A percentile compares a stretch with the other conserved stretches of the same genome.
These are phyloP conservation scores for Aphaenogaster rudis DNA, from an alignment of 1,140 invertebrate species.

Conservation along the genomic window DNA sequence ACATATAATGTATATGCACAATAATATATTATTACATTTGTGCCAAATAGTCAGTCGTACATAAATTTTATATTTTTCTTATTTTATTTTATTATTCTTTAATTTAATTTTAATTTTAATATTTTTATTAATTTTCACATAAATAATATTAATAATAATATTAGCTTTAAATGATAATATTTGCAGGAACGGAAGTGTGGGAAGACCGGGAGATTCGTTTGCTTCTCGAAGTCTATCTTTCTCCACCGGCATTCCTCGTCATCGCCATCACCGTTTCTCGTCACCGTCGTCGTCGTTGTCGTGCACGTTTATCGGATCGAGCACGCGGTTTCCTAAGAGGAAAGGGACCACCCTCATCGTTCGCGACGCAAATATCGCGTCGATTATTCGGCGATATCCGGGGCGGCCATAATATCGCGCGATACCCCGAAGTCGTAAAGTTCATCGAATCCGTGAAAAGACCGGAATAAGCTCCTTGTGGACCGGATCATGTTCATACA, in stretches of 20 bases:
- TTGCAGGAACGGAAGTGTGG: not conserved
- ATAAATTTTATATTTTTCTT: too few relatives aligned
- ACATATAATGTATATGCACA: too few relatives aligned
- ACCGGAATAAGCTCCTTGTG: not conserved
- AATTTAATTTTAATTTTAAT: too few relatives aligned
- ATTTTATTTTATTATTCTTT: too few relatives aligned
- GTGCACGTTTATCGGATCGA: slow-evolving; percentile 45
- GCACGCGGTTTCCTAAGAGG: slow-evolving; percentile 43
- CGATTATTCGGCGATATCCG: slow-evolving; percentile 44
- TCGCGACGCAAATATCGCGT: slow-evolving; percentile 30
- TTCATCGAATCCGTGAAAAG: not conserved
- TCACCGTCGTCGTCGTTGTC: slow-evolving; percentile 42
- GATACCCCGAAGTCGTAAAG: slow-evolving; percentile 44
- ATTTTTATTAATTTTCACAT: too few relatives aligned
- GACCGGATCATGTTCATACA: too few relatives aligned
- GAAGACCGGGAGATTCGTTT: not conserved
- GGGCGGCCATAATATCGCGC: not conserved
- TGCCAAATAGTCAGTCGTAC: too few relatives aligned
- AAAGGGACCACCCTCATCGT: slow-evolving; percentile 69
- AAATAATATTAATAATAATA: not conserved
- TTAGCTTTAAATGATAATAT: not conserved
- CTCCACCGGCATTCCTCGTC: not conserved
- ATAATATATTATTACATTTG: too few relatives aligned
- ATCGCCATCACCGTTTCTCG: not conserved
- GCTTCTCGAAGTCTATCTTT: not conserved